Percentiles rank a stretch among this genome's conserved stretches.
These are phyloP conservation scores for Columba janthina DNA, from an alignment of 2,113 vertebrate species.

Conservation along the genomic window DNA sequence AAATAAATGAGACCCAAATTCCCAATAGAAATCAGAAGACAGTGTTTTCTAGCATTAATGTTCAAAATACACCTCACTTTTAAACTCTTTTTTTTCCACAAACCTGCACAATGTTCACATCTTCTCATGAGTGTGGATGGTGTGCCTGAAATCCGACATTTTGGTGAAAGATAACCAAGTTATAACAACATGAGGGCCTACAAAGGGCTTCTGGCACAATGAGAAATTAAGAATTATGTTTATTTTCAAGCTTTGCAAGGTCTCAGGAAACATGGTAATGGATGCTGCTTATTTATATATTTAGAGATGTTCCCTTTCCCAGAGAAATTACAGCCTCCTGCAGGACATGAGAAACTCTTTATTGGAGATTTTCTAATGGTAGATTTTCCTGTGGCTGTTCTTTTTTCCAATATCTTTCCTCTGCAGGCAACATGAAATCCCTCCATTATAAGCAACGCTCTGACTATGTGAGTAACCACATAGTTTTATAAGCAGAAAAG, in stretches of 20 bases:
- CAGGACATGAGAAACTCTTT: not conserved
- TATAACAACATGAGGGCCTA: not conserved
- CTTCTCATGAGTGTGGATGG: not conserved
- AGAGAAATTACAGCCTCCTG: not conserved
- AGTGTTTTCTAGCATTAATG: not conserved
- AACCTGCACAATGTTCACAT: not conserved
- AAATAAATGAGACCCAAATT: not conserved
- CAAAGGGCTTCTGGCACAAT: not conserved
- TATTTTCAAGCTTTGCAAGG: not conserved
- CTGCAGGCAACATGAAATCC: not conserved
- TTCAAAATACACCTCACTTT: not conserved
- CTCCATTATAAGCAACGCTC: not conserved
- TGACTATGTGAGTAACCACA: constrained; percentile 36
- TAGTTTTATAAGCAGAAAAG: constrained; percentile 31
- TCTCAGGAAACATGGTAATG: not conserved
- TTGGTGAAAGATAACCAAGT: not conserved
- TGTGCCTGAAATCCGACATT: not conserved
- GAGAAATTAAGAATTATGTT: not conserved
- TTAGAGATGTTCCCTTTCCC: not conserved
- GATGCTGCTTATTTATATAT: not conserved
- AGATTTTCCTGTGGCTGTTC: not conserved
- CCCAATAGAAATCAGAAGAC: not conserved
- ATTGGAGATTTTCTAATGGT: not conserved
- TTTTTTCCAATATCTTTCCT: not conserved
- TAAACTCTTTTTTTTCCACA: not conserved